A percentile compares a stretch with the other conserved stretches of the same genome.
phyloP scores from a whole-genome alignment of 2,797 vertebrate genomes.

The Acropternis orthonyx region DNA sequence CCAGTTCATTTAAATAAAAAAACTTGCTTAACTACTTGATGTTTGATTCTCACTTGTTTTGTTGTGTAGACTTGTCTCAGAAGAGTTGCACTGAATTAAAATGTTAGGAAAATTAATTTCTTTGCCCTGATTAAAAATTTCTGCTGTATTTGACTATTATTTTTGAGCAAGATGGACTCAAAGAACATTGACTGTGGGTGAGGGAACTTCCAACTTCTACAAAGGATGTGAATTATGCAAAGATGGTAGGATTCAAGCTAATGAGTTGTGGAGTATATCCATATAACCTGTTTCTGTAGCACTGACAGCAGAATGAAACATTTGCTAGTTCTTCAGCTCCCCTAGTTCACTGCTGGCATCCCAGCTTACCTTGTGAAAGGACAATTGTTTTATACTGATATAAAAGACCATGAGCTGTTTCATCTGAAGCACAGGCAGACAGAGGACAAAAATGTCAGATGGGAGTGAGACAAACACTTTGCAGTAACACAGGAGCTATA shows the following conservation, averaged over 20 bases:
- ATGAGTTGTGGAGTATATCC: background rate
- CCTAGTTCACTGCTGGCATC: background rate
- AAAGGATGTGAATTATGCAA: background rate
- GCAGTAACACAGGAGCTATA: background rate
- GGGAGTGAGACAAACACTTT: background rate
- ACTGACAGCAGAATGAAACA: background rate
- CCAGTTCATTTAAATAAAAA: conserved; percentile 70
- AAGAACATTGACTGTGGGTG: background rate
- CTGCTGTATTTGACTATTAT: background rate
- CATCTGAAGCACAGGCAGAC: background rate
- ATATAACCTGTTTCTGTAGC: background rate
- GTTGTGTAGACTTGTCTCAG: background rate
- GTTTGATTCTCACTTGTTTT: background rate
- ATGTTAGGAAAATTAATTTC: background rate
- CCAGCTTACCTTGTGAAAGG: background rate
- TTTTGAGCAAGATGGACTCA: background rate
- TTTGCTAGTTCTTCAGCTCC: background rate
- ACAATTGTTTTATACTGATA: background rate
- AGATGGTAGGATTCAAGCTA: background rate
- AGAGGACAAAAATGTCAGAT: background rate
- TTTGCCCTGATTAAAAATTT: background rate
- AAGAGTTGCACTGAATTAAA: background rate
- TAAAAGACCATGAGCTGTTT: background rate
- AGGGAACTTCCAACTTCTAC: background rate
- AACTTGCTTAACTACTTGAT: conserved; percentile 38